Evolutionary conservation across 2,888 invertebrate genomes (phyloP).

Genomic region (Aspidiotus destructor): DNA sequence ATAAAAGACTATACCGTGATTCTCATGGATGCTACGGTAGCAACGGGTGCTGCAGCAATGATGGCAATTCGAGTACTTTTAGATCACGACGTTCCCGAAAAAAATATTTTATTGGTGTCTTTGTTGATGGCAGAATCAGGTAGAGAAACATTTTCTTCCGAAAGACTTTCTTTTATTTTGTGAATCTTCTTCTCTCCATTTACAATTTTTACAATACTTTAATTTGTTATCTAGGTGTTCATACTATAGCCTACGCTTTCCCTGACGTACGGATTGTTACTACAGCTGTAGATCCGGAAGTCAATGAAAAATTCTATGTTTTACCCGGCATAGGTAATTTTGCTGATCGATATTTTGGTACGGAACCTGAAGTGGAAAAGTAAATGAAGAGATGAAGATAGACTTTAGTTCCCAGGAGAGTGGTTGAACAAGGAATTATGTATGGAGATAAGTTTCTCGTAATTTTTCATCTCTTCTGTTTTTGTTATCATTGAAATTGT

Average conservation of each 20-base stretch:
- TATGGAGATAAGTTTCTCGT: too few species aligned
- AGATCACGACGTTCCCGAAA: conserved; percentile 95
- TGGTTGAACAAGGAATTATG: too few species aligned
- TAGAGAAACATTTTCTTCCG: conserved; percentile 8
- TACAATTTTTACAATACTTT: background rate
- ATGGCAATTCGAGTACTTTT: conserved; percentile 96
- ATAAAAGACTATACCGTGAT: conserved; percentile 92
- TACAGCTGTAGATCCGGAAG: conserved; percentile 90
- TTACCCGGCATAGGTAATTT: conserved; percentile 96
- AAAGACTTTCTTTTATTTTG: background rate
- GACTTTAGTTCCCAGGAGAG: too few species aligned
- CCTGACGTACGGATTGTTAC: conserved; percentile 92
- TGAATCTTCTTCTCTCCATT: background rate
- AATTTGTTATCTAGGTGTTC: conserved; percentile 52
- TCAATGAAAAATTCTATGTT: conserved; percentile 95
- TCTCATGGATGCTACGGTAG: conserved; percentile 97
- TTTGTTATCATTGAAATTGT: too few species aligned
- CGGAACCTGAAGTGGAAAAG: conserved; percentile 54
- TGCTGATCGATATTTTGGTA: conserved; percentile 95
- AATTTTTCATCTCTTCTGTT: too few species aligned
- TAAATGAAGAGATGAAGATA: too few species aligned
- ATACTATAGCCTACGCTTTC: conserved; percentile 96
- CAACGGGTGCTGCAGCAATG: conserved; percentile 97
- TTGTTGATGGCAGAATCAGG: conserved; percentile 95
- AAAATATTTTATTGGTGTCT: conserved; percentile 83